These are phyloP conservation scores for Melieria omissa DNA, from an alignment of 2,888 invertebrate genomes.

Conservation along the genomic window DNA sequence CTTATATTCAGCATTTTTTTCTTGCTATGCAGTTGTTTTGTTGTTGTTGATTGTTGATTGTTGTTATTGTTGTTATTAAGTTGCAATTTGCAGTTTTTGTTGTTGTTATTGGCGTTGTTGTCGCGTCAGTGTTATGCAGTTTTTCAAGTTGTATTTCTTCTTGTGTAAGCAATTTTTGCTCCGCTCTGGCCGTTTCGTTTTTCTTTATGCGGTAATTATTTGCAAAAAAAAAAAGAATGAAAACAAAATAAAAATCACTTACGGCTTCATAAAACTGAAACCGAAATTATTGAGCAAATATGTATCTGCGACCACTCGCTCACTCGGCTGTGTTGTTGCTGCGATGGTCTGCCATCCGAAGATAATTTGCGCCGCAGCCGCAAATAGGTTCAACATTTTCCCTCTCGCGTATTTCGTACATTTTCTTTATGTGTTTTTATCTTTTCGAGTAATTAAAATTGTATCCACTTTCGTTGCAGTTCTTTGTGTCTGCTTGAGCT, in stretches of 20 bases:
- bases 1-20: not conserved
- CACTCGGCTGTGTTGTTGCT: not conserved
- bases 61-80: conserved; percentile 21
- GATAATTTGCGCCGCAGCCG: conserved; percentile 29
- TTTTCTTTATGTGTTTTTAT: too few relatives aligned
- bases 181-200: not conserved
- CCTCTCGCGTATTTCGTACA: too few relatives aligned
- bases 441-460: too few relatives aligned
- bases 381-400: not conserved
- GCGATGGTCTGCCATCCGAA: conserved; percentile 30
- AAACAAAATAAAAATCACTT: conserved; percentile 44
- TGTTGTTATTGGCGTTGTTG: conserved; percentile 18
- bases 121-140: conserved; percentile 11
- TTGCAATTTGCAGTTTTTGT: conserved; percentile 17
- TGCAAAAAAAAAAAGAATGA: conserved; percentile 23
- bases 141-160: conserved; percentile 27
- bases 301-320: conserved; percentile 13
- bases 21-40: not conserved
- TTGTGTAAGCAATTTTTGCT: not conserved
- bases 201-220: conserved; percentile 28
- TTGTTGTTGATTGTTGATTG: conserved; percentile 9
- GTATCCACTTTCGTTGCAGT: too few relatives aligned
- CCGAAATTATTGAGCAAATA: conserved; percentile 41
- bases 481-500: too few relatives aligned
- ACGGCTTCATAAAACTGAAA: conserved; percentile 47